phyloP scores from a whole-genome alignment of 2,797 vertebrate species.

The Sebastes hubbsi region DNA sequence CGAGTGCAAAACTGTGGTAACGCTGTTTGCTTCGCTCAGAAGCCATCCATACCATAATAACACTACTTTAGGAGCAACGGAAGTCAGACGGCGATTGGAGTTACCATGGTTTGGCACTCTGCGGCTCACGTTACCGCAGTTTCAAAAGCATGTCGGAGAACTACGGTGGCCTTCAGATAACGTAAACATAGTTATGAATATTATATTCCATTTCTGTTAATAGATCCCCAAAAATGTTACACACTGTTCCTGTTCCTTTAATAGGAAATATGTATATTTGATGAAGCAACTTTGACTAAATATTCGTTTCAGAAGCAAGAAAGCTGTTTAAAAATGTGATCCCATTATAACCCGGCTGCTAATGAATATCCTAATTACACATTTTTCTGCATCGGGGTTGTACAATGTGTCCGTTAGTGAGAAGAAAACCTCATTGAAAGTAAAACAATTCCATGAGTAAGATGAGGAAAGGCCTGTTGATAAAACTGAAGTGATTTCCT shows the following conservation, averaged over 20 bases:
- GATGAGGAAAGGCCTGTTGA: slow-evolving; percentile 43
- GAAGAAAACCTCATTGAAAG: slow-evolving; percentile 43
- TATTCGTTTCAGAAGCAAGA: background rate
- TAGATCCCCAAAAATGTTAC: too few relatives aligned
- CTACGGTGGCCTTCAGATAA: too few relatives aligned
- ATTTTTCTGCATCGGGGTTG: background rate
- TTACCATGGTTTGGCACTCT: too few relatives aligned
- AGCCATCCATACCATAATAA: too few relatives aligned
- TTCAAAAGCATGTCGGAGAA: too few relatives aligned
- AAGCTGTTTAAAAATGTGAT: background rate
- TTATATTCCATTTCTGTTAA: too few relatives aligned
- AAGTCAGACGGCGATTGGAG: too few relatives aligned
- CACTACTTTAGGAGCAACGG: too few relatives aligned
- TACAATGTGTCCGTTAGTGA: slow-evolving; percentile 7
- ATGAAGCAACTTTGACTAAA: background rate
- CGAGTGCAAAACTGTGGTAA: accelerated
- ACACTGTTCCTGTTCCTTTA: too few relatives aligned
- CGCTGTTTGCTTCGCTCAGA: too few relatives aligned
- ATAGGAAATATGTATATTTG: background rate
- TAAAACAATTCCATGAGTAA: slow-evolving; percentile 31
- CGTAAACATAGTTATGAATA: too few relatives aligned
- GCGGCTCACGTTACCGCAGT: too few relatives aligned
- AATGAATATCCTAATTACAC: background rate
- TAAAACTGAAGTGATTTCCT: slow-evolving; percentile 55
- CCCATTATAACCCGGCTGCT: background rate